Evolutionary conservation across 2,797 vertebrate genomes (phyloP).

Genomic region (Scarus forsteni): DNA sequence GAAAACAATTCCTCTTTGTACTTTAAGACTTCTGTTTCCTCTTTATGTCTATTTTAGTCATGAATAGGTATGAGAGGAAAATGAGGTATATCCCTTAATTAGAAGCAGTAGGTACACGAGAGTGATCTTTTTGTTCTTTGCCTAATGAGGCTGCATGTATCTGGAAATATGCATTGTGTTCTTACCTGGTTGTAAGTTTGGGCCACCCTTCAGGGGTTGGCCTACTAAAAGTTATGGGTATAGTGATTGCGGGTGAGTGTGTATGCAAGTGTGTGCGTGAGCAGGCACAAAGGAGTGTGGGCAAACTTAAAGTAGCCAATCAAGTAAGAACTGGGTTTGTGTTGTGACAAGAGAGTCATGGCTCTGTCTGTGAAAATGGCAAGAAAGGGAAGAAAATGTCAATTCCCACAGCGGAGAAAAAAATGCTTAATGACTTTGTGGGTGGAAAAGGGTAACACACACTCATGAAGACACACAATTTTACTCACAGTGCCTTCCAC

Average conservation of each 20-base stretch:
- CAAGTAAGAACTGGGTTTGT: slow-evolving; percentile 43
- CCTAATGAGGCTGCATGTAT: slow-evolving; percentile 79
- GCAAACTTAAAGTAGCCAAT: slow-evolving; percentile 43
- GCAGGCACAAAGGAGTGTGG: neutral
- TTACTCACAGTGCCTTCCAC: slow-evolving; percentile 58
- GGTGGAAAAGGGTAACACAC: slow-evolving; percentile 54
- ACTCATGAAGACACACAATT: slow-evolving; percentile 18
- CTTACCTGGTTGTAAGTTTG: slow-evolving; percentile 77
- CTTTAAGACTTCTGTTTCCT: slow-evolving; percentile 58
- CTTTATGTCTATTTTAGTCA: slow-evolving; percentile 76
- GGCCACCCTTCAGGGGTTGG: slow-evolving; percentile 79
- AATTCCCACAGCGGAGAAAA: slow-evolving; percentile 61
- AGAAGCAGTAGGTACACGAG: slow-evolving; percentile 70
- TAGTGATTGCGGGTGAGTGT: neutral
- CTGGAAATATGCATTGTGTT: slow-evolving; percentile 73
- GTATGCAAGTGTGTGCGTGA: neutral
- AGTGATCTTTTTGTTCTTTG: slow-evolving; percentile 80
- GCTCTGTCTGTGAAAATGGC: slow-evolving; percentile 58
- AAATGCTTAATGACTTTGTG: slow-evolving; percentile 67
- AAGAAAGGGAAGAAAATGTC: slow-evolving; percentile 66
- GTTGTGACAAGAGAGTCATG: slow-evolving; percentile 59
- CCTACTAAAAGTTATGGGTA: slow-evolving; percentile 79
- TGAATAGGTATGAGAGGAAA: slow-evolving; percentile 83
- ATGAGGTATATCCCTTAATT: slow-evolving; percentile 82
- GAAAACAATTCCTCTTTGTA: slow-evolving; percentile 76